Evolutionary conservation across 2,113 vertebrate genomes (phyloP).

Genomic region (Alouatta palliata): DNA sequence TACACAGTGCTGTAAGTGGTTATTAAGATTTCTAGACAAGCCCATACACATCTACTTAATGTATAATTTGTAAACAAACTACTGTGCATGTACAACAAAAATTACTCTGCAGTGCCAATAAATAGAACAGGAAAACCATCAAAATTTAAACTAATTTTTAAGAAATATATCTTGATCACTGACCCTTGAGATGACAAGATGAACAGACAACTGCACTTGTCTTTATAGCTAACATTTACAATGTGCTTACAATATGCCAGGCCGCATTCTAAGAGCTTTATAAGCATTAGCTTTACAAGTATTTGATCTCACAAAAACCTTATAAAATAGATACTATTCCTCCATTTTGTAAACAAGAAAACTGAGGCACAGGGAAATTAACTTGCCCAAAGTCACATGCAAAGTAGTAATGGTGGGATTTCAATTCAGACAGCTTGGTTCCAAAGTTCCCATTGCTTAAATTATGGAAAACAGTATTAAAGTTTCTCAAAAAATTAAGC

Average conservation of each 20-base stretch:
- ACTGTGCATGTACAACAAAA: background rate
- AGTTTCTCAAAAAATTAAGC: no score
- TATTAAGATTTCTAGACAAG: slow-evolving; percentile 17
- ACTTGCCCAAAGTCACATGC: background rate
- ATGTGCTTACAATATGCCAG: background rate
- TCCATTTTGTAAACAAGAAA: slow-evolving; percentile 28
- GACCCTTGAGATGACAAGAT: background rate
- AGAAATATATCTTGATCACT: background rate
- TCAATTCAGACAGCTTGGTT: background rate
- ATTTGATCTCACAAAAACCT: slow-evolving; percentile 14
- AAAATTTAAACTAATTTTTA: slow-evolving; percentile 15
- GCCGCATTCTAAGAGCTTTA: background rate
- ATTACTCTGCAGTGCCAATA: slow-evolving; percentile 7
- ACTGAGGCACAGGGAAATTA: background rate
- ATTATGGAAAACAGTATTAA: no score
- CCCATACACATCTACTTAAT: background rate
- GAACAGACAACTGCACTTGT: background rate
- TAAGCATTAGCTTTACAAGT: background rate
- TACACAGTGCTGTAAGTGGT: background rate
- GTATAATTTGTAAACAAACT: background rate
- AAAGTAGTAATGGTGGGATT: background rate
- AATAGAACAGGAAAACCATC: slow-evolving; percentile 25
- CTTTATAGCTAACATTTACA: background rate
- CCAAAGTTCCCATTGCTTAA: background rate
- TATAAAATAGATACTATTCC: slow-evolving; percentile 31